Evolutionary conservation across 2,797 vertebrate species (phyloP).

Genomic region (Tragopan temminckii): DNA sequence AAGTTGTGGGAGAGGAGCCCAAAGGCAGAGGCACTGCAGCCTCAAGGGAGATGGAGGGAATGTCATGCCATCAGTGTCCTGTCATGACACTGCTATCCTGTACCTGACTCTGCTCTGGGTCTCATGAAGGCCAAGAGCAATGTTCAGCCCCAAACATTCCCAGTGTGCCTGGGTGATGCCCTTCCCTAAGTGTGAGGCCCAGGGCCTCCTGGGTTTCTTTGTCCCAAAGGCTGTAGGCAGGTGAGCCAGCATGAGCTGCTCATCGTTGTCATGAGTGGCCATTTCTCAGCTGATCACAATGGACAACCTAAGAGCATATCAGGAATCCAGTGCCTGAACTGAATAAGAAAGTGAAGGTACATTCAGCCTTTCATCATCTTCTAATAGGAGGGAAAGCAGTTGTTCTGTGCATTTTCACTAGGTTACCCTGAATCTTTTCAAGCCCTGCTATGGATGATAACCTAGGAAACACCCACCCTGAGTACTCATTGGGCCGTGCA

Average conservation of each 20-base stretch:
- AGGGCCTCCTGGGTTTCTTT: not conserved
- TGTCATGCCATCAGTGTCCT: not conserved
- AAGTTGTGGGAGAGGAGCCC: not conserved
- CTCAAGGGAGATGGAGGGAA: not conserved
- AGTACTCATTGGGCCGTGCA: not conserved
- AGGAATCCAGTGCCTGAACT: not conserved
- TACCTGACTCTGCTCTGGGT: not conserved
- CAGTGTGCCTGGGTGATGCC: not conserved
- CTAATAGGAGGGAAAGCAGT: not conserved
- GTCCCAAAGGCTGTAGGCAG: not conserved
- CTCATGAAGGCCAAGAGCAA: not conserved
- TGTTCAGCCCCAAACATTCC: fast-evolving
- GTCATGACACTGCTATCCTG: not conserved
- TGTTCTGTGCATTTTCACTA: not conserved
- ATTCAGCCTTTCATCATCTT: not conserved
- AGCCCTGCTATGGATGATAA: not conserved
- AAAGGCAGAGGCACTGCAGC: not conserved
- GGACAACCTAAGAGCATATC: not conserved
- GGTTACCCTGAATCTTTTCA: not conserved
- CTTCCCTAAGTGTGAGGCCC: fast-evolving
- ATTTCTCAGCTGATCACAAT: not conserved
- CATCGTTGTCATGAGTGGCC: fast-evolving
- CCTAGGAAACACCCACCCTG: not conserved
- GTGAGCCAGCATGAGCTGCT: not conserved
- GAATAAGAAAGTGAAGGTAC: not conserved